Conservation (phyloP, 1,140 invertebrate species). For the Ceratosolen solmsi region DNA sequence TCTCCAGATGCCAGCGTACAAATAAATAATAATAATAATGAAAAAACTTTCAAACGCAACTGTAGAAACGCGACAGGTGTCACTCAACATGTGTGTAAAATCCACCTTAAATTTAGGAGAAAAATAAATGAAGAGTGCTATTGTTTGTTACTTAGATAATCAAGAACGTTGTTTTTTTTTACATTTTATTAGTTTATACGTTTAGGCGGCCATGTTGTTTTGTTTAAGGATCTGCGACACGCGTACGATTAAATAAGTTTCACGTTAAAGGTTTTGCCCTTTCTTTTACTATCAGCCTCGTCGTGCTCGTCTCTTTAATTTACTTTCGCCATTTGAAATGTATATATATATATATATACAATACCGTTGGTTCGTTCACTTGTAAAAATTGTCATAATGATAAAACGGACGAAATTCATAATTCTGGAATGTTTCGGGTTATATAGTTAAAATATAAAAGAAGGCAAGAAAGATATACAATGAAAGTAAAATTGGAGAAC, state of each 20-base stretch:
- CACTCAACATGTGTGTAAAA: constrained; percentile 35
- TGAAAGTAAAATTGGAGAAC: not conserved
- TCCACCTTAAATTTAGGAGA: constrained; percentile 51
- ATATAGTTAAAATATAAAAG: not conserved
- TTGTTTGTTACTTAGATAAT: constrained; percentile 75
- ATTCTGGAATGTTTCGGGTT: not conserved
- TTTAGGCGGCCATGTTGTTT: constrained; percentile 73
- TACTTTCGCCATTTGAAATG: not conserved
- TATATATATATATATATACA: not conserved
- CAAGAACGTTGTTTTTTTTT: constrained; percentile 73
- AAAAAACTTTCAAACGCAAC: constrained; percentile 17
- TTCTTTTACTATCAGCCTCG: constrained; percentile 39
- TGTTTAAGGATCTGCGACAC: constrained; percentile 68
- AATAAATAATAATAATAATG: constrained; percentile 22
- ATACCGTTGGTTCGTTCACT: not conserved
- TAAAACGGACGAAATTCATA: not conserved
- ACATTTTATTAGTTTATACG: constrained; percentile 75
- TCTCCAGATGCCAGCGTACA: constrained; percentile 37
- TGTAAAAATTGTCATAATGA: not conserved
- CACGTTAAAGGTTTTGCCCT: constrained; percentile 56
- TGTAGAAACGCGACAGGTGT: constrained; percentile 15
- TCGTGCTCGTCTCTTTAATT: constrained; percentile 12
- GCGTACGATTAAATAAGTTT: constrained; percentile 57
- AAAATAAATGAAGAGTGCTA: constrained; percentile 65
- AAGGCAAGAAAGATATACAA: not conserved